phyloP scores from a whole-genome alignment of 2,113 vertebrate genomes.

The Machaerirhynchus nigripectus region DNA sequence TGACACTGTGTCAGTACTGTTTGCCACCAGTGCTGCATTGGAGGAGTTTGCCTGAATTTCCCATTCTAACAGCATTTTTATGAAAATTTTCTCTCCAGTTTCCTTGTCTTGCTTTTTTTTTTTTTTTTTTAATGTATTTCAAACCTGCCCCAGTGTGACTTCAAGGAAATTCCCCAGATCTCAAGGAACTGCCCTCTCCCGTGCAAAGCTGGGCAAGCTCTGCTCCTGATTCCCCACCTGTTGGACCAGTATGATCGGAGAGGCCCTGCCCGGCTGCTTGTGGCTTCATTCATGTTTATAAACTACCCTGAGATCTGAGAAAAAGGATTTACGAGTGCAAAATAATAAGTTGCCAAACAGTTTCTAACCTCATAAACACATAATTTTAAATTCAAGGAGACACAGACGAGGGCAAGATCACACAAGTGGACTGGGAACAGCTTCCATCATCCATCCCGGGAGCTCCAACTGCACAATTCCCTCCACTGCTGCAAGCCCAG shows the following conservation, averaged over 20 bases:
- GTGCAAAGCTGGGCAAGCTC: neutral
- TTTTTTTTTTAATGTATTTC: neutral
- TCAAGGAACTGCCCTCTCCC: neutral
- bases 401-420: neutral
- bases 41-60: neutral
- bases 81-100: neutral
- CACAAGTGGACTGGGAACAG: neutral
- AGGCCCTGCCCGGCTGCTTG: neutral
- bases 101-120: accelerated
- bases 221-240: neutral
- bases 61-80: neutral
- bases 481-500: neutral
- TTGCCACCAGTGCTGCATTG: accelerated
- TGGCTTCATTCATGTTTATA: slow-evolving; percentile 35
- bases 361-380: neutral
- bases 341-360: neutral
- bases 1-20: accelerated
- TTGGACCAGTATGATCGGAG: neutral
- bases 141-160: neutral
- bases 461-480: neutral
- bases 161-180: neutral
- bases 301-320: neutral
- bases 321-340: neutral
- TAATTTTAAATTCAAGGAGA: slow-evolving; percentile 6
- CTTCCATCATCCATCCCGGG: neutral